Evolutionary conservation across 2,797 vertebrate genomes (phyloP), one percentile per base, ranked within the genome.

Genomic region (Champsocephalus gunnari): DNA sequence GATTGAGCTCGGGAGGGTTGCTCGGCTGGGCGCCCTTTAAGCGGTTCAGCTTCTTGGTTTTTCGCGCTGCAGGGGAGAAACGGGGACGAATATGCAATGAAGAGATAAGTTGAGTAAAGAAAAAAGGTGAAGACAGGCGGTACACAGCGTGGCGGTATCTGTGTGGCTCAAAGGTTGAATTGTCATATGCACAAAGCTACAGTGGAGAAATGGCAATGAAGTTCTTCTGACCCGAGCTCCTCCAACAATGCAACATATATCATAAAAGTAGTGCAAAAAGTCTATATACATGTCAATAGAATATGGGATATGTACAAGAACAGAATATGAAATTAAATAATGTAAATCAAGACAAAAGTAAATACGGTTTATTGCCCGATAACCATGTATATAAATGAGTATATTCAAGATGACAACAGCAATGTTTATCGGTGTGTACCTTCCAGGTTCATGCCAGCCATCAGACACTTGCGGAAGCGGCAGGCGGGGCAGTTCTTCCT

Each of bases 401-500:
- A 28, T 28, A 28, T 28, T 28, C 28, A 28, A 28, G 28, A 28
- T 1, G 28, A 28, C 28, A 28, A 28, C 28, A 28, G 28, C 4
- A 28, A 28, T 5, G 28, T 28, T 28, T 28, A 28, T 28, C 28
- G 28, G 28, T 12, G 12, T 11, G 73, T 96, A 99, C 98, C 98
- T 95, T 99, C 98, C 13, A 99, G 94, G 92, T 98, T 99, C 98
- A 99, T 99, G 84, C 98, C 98, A 3, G 97, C 98, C 90, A 99
- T 97, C 64, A 98, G 97, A 94, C 98, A 99, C 90, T 99, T 99
- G 79, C 98, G 95, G 83, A 97, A 99, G 86, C 98, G 97, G 85
- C 98, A 99, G 0, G 98, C 98, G 0, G 98, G 98, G 77, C 98
- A 99, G 94, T 99, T 99, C 90, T 99, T 99, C 88, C 98, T 95